A percentile compares a stretch with the other conserved stretches of the same genome.
phyloP scores from a whole-genome alignment of 2,113 vertebrate genomes.

The Australoheros scitulus region DNA sequence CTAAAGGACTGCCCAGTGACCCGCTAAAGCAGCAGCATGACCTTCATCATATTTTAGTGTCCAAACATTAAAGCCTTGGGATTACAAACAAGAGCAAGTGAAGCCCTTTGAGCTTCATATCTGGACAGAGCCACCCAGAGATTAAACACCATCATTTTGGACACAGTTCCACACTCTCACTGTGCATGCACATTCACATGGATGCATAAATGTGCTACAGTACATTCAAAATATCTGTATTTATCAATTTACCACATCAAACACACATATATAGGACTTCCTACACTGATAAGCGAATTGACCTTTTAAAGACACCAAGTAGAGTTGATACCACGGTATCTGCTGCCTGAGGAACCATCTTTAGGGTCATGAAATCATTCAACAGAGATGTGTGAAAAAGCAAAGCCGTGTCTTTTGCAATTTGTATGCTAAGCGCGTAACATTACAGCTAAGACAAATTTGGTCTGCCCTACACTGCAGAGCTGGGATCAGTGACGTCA shows the following conservation, averaged over 20 bases:
- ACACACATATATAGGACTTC: conserved; percentile 1
- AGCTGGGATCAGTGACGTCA: neutral
- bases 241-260: neutral
- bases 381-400: neutral
- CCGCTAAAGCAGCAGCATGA: neutral
- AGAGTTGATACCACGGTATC: conserved; percentile 13
- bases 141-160: conserved; percentile 49
- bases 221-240: neutral
- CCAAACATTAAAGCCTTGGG: conserved; percentile 35
- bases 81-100: conserved; percentile 52
- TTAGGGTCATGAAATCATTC: conserved; percentile 1
- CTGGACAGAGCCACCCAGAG: conserved; percentile 41
- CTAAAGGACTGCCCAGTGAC: neutral
- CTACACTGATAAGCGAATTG: conserved; percentile 26
- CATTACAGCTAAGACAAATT: neutral
- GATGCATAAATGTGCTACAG: neutral
- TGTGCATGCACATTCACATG: neutral
- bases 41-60: conserved; percentile 23
- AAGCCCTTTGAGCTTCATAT: conserved; percentile 52
- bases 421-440: neutral
- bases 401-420: neutral
- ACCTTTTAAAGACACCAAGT: conserved; percentile 23
- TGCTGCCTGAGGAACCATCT: conserved; percentile 8
- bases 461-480: neutral
- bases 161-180: neutral